Evolutionary conservation across 2,888 invertebrate species (phyloP).

Genomic region (Mythimna albipuncta): DNA sequence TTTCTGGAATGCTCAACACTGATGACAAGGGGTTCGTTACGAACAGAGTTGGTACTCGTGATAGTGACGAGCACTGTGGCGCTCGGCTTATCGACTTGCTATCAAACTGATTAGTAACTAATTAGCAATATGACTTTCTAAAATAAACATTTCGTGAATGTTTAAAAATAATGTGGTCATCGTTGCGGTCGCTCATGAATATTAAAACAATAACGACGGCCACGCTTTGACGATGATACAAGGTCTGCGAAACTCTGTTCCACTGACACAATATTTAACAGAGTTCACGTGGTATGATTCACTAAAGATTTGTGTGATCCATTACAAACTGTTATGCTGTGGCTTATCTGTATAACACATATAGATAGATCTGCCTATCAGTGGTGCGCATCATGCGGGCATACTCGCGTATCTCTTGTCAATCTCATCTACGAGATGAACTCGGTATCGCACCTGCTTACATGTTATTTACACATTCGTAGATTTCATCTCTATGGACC

Average conservation of each 20-base stretch:
- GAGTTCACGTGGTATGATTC: conserved; percentile 9
- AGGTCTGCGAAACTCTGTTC: conserved; percentile 34
- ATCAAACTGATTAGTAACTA: conserved; percentile 18
- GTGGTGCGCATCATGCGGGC: conserved; percentile 1
- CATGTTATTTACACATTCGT: conserved; percentile 11
- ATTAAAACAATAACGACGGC: conserved; percentile 45
- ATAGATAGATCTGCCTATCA: conserved; percentile 22
- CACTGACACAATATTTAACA: conserved; percentile 3
- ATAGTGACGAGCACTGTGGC: conserved; percentile 1
- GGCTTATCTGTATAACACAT: conserved; percentile 36
- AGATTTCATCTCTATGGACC: conserved; percentile 7
- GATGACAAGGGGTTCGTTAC: background rate
- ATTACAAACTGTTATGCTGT: background rate
- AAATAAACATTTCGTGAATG: conserved; percentile 7
- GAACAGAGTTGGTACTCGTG: background rate
- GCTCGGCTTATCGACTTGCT: conserved; percentile 7
- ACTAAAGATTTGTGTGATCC: conserved; percentile 8
- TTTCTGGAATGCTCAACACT: background rate
- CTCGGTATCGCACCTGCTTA: conserved; percentile 23
- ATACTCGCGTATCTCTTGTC: conserved; percentile 37
- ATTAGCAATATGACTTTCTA: conserved; percentile 6
- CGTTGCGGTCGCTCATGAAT: conserved; percentile 44
- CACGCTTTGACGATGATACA: conserved; percentile 13
- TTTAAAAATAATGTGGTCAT: conserved; percentile 12
- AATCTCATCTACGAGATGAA: conserved; percentile 9